Base-by-base conservation (phyloP, 2,797 vertebrate genomes). In the Limosa lapponica region DNA sequence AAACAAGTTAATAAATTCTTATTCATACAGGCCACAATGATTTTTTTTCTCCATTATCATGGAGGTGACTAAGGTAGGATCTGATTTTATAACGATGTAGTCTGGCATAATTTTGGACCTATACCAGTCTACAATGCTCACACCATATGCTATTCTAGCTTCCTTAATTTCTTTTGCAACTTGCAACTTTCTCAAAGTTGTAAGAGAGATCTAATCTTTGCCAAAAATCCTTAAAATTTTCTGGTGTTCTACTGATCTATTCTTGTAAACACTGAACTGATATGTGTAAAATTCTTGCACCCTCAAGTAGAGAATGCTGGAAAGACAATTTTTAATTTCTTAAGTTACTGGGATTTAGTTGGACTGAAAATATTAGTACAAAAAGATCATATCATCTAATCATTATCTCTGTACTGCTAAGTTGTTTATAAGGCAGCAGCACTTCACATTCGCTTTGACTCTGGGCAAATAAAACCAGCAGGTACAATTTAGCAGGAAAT, bases 41-140 rank as follows among this genome's bases (percentile, higher is more conserved):
- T 14, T 1, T 1, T 20, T 71, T 71, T 69, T 39, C 6, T 87
- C 62, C 5, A 5, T 43, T 52, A 13, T 51, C 4, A 12, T 8
- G 4, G 18, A 46, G 6, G 3, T 39, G 8, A 34, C 7, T 46
- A n/a, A 39, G 8, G 11, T 32, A 41, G 39, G 14, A 55, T 71
- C 20, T 74, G 32, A 66, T 52, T 66, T 74, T 51, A 16, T 19
- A 19, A 14, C 27, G 10, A 2, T 20, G 9, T 49, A 66, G 3
- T 30, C 11, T 41, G 10, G 2, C 13, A 46, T 36, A 78, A 81
- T 13, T 49, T 58, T 51, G 4, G 1, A 39, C 6, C 16, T 73
- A 4, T 39, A 17, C 4, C 0, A 2, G 8, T 64, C 59, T 62
- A 28, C 5, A 28, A 3, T 44, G 8, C 3, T 73, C 28, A 52